Base-by-base conservation (phyloP, 2,888 invertebrate species). In the Amphipyra berbera region DNA sequence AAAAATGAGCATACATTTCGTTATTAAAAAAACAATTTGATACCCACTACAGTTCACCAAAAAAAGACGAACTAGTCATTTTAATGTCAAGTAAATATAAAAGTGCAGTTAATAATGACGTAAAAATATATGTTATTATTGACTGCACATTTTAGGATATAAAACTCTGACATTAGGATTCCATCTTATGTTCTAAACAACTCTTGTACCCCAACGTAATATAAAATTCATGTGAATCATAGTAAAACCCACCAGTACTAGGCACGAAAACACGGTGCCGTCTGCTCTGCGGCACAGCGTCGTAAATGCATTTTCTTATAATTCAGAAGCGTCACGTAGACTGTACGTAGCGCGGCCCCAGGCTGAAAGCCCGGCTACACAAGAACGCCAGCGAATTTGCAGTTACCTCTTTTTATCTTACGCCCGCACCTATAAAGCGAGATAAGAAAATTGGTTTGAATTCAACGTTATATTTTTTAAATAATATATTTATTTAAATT, bases 261-360 rank as follows among this genome's bases (percentile, higher is more conserved):
- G 88, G 89, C 90, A 92, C 88, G 88, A 90, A 90, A 90, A 88
- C 85, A 82, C 85, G 84, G 78, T 83, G 73, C 76, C 87, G 84
- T 87, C 83, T 82, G 83, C 88, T 85, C 84, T 85, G 88, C 82
- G 83, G 89, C 83, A 85, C 82, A 85, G 81, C 85, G 85, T 83
- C 87, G 88, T 92, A 93, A 94, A 94, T 94, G 93, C 93, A 94
- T 94, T 94, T 94, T 94, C 92, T 94, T 94, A 94, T 94, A 94
- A 93, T 93, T 92, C 93, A 92, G 90, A 85, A 89, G 88, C 92
- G 92, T 94, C 95, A 95, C 94, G 95, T 95, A 91, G 85, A 79
- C 83, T 82, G 83, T 77, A 85, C 77, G 77, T 76, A 81, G 72
- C 73, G 82, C 86, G 82, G 87, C 91, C 90, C 86, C 87, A 82